phyloP scores from a whole-genome alignment of 2,888 invertebrate species.

The Ophraella communa region DNA sequence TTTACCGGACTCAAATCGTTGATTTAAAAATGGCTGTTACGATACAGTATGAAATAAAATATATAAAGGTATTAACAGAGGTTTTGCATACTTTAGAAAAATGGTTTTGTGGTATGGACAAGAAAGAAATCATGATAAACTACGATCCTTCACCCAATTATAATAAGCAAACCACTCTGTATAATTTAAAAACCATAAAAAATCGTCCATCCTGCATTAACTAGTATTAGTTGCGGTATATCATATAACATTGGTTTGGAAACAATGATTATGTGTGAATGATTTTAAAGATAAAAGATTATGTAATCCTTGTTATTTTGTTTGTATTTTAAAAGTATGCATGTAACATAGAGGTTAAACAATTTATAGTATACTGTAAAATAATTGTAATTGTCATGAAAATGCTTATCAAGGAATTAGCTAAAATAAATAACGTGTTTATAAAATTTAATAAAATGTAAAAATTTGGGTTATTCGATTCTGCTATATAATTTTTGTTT shows the following conservation, averaged over 20 bases:
- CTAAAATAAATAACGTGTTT: background rate
- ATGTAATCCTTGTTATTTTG: constrained; percentile 5
- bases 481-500: background rate
- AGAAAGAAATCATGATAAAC: background rate
- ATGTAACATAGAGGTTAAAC: background rate
- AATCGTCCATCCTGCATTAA: constrained; percentile 3
- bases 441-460: background rate
- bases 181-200: background rate
- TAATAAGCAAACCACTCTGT: background rate
- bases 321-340: background rate
- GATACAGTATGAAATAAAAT: too few species aligned
- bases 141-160: background rate
- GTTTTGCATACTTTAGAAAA: too few species aligned
- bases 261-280: constrained; percentile 1
- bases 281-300: constrained; percentile 1
- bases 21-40: too few species aligned
- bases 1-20: too few species aligned
- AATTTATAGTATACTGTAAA: background rate
- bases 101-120: background rate
- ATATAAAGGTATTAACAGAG: too few species aligned
- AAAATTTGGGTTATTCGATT: background rate
- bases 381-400: background rate
- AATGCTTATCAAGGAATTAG: background rate
- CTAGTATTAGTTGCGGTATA: constrained; percentile 1
- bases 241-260: constrained; percentile 1